Evolutionary conservation across 2,888 invertebrate genomes (phyloP), one percentile per base, ranked within the genome.

Genomic region (Siphlonurus alternatus): DNA sequence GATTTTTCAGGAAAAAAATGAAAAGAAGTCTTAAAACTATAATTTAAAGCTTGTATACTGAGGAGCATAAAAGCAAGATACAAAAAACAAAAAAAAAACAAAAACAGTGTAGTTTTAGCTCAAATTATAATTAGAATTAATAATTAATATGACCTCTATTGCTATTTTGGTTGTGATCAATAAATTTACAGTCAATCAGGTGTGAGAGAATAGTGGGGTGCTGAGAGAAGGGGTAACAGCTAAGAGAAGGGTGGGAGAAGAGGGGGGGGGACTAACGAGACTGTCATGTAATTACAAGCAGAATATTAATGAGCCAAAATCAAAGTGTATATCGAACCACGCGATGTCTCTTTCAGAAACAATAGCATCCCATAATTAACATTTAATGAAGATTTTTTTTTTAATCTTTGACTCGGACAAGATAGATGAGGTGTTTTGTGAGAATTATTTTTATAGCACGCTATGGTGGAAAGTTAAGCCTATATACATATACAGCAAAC

Each of bases 361-460:
- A 56, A 56, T 56, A 22, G 56, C 56, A n/a, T 56, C 56, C 20
- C 56, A 22, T 56, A 56, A 56, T 56, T 56, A 56, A 56, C 56
- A 56, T 56, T 56, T 56, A 56, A 56, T 56, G 56, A 56, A 56
- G 56, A 56, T 56, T 56, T 56, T 38, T 38, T 38, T 38, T 38
- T 38, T 38, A 38, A 38, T 38, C 38, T 38, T 38, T 38, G 19
- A n/a, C 56, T 56, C 56, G 7, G 56, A 56, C 56, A 56, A 56
- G 56, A 56, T 56, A 22, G 56, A 56, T 56, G 56, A 56, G 56
- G 56, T 56, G 56, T 22, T 56, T 18, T 56, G 38, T 38, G 38
- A 15, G 38, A 38, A 38, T 38, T 15, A 38, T 38, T 38, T 38
- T 38, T 38, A 38, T 38, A 5, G 5, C 38, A 10, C 38, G 7